These are phyloP conservation scores for Bos indicus DNA, from an alignment of 2,113 vertebrate species.

Conservation along the genomic window DNA sequence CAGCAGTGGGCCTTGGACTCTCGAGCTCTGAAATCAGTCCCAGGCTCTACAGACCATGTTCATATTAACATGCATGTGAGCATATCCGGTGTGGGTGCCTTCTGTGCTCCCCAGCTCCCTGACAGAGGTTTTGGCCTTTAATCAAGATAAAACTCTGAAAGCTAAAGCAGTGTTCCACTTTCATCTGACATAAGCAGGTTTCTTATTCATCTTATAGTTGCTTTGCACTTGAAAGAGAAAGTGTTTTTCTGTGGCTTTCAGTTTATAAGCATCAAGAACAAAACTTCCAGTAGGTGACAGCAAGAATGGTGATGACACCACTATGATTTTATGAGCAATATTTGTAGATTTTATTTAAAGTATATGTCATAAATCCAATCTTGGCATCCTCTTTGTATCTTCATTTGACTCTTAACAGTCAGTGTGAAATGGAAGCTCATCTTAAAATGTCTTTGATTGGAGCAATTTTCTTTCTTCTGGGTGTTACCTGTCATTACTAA, in stretches of 20 bases:
- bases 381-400: background rate
- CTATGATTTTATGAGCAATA: background rate
- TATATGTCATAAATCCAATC: background rate
- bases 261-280: background rate
- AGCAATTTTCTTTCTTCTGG: background rate
- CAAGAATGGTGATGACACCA: background rate
- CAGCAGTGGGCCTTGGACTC: background rate
- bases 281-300: background rate
- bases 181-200: background rate
- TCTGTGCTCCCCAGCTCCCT: background rate
- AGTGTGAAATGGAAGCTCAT: background rate
- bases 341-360: constrained; percentile 15
- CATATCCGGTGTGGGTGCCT: background rate
- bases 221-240: background rate
- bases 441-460: constrained; percentile 18
- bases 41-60: background rate
- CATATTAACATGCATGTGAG: background rate
- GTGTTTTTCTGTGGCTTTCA: background rate
- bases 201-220: background rate
- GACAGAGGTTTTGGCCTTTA: background rate
- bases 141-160: background rate
- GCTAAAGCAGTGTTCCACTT: background rate
- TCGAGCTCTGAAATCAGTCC: background rate
- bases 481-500: background rate
- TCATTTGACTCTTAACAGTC: background rate